Base-by-base conservation (phyloP, 2,797 vertebrate genomes). In the Melanitta fusca region DNA sequence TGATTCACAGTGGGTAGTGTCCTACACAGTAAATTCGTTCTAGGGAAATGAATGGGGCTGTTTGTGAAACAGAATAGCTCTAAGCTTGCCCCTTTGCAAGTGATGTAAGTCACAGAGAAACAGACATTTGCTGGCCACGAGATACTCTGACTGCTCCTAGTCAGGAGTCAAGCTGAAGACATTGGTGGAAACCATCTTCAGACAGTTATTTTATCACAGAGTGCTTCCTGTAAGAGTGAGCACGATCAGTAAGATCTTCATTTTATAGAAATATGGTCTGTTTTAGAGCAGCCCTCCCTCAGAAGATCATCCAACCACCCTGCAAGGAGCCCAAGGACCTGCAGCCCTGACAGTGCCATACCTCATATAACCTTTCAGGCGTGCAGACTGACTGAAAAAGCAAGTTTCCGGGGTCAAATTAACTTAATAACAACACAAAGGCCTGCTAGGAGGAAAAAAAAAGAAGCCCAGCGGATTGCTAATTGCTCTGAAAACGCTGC, bases 331-430 rank as follows among this genome's bases (percentile, higher is more conserved):
- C 39, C 19, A 6, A 21, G 13, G 22, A 34, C 25, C 78, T 2
- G 8, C 0, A 1, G 2, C 30, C 34, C 74, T 1, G 3, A 19
- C 64, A 62, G 4, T 4, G 2, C 13, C 83, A 18, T 34, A 5
- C 30, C 65, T 39, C 47, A 8, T 24, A 19, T 5, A 11, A 9
- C 3, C 45, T 24, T 38, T 2, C 0, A 0, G 56, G 4, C 0
- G 0, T 1, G 5, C n/a, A 10, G 3, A 0, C 11, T 7, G 51
- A 43, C 4, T 4, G 10, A 4, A 38, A 1, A 1, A 30, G 2
- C 49, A 19, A 54, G 1, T 8, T 53, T 2, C 41, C 7, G 2
- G 24, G 30, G 60, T 0, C 6, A 3, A 13, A 11, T 1, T 0
- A 13, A 22, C 34, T 65, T 3, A 3, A 0, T 0, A 11, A 7